Evolutionary conservation across 2,113 vertebrate species (phyloP).

Genomic region (Sinocyclocheilus anophthalmus): DNA sequence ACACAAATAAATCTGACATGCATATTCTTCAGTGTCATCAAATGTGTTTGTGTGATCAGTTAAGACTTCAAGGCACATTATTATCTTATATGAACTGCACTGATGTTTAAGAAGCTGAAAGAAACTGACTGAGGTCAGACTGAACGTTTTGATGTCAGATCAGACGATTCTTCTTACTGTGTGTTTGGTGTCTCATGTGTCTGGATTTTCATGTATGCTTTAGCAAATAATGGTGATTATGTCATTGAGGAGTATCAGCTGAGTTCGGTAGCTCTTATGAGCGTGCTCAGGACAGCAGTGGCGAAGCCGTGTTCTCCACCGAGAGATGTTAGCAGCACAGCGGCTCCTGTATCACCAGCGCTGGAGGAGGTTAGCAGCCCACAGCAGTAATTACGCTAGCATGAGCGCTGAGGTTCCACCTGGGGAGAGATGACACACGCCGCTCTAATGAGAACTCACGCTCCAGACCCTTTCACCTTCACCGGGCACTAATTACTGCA

Average conservation of each 20-base stretch:
- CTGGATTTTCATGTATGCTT: not conserved
- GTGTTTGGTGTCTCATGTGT: not conserved
- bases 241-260: not conserved
- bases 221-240: not conserved
- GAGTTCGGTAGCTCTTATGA: not conserved
- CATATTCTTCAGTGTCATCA: not conserved
- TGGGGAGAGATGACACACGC: conserved; percentile 61
- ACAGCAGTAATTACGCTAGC: conserved; percentile 47
- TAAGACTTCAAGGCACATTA: not conserved
- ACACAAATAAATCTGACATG: not conserved
- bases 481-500: conserved; percentile 64
- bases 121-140: not conserved
- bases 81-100: not conserved
- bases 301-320: not conserved
- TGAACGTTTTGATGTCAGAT: not conserved
- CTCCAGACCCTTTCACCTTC: conserved; percentile 66
- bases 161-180: too few species aligned
- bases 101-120: not conserved
- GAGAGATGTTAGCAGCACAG: conserved; percentile 53
- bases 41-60: not conserved
- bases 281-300: not conserved
- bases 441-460: conserved; percentile 48
- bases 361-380: conserved; percentile 29
- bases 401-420: conserved; percentile 60
- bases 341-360: not conserved